Evolutionary conservation across 2,888 invertebrate species (phyloP), one percentile per base, ranked within the genome.

Genomic region (Lypha dubia): DNA sequence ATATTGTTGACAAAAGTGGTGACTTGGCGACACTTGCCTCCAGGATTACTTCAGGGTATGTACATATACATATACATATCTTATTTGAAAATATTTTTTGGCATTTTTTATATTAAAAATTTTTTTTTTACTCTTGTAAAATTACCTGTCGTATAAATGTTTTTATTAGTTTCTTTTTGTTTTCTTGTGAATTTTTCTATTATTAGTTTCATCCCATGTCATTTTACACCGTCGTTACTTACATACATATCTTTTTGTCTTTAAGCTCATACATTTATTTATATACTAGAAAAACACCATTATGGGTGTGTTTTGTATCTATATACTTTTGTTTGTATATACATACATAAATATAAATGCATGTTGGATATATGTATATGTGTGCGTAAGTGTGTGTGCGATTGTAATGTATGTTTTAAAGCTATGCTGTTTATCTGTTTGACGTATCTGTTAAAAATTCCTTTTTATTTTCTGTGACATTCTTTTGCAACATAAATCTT

Each of bases 401-500:
- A 24, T 24, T 46, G 13, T 13, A 22, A 63, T 56, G 49, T 71
- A 46, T 53, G 63, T 63, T 58, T 63, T 63, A 41, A 71, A 79
- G 24, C 20, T 67, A 51, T 60, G 77, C 79, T 70, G 68, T 79
- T 83, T 79, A 83, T 83, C 79, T 79, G 49, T 79, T 67, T 79
- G 83, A 83, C 83, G 68, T 79, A 79, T 83, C 83, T 83, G 79
- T 74, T 79, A 70, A 79, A 71, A 83, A 74, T 68, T 83, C 56
- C 79, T 79, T 79, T 83, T 65, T 67, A 82, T 74, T 79, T 79
- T 79, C 73, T 68, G 70, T 83, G 83, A 83, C 83, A 83, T 83
- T 83, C 83, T 71, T 79, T 15, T 49, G 53, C 79, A 75, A 83
- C 79, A 83, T 83, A 79, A 83, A 83, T 83, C 83, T 83, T 75